phyloP scores from a whole-genome alignment of 2,113 vertebrate genomes.

The Clarias batrachus region DNA sequence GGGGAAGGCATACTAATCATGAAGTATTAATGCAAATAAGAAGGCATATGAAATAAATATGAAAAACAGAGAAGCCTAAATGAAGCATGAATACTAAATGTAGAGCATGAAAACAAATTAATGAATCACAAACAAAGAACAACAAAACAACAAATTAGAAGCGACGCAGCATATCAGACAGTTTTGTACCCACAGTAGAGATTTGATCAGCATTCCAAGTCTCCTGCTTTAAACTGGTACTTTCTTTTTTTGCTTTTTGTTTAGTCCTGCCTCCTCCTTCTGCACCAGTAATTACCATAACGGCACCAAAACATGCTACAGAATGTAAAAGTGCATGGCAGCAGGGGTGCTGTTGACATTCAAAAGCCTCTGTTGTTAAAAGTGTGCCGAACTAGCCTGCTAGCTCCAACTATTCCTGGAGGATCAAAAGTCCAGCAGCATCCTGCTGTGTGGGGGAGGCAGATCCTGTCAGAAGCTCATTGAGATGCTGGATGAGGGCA shows the following conservation, averaged over 20 bases:
- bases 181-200: neutral
- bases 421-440: conserved; percentile 42
- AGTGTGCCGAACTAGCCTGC: neutral
- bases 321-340: neutral
- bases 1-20: neutral
- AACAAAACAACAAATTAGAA: conserved; percentile 1
- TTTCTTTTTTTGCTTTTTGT: neutral
- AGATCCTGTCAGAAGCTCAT: conserved; percentile 50
- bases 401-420: conserved; percentile 2
- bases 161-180: neutral
- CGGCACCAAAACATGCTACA: neutral
- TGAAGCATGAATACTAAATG: conserved; percentile 32
- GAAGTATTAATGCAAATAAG: conserved; percentile 21
- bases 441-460: conserved; percentile 33
- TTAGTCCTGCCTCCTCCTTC: neutral
- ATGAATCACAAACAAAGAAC: conserved; percentile 11
- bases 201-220: neutral
- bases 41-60: conserved; percentile 5
- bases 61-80: neutral
- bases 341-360: neutral
- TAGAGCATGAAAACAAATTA: conserved; percentile 35
- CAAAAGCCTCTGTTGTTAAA: neutral
- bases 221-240: neutral
- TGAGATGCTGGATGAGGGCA: conserved; percentile 47
- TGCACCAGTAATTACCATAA: neutral